Evolutionary conservation across 2,888 invertebrate species (phyloP).

Genomic region (Seira musarum): DNA sequence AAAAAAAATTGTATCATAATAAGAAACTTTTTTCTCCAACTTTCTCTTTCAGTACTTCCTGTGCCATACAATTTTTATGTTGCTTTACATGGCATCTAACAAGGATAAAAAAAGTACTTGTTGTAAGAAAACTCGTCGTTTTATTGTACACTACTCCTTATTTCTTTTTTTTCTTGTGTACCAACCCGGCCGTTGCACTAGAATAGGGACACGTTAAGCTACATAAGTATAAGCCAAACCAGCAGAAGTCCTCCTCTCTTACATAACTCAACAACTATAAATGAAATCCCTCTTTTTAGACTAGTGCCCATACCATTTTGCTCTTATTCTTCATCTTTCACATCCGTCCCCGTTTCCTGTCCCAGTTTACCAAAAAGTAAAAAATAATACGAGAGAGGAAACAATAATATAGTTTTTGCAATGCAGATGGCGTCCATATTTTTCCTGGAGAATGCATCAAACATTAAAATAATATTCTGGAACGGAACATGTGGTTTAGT

Average conservation of each 20-base stretch:
- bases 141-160: no score
- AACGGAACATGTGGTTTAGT: background rate
- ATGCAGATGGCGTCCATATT: background rate
- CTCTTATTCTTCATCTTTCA: background rate
- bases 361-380: background rate
- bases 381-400: background rate
- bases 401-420: background rate
- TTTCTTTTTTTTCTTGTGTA: background rate
- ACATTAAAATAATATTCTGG: background rate
- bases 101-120: background rate
- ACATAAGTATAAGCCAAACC: no score
- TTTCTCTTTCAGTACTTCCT: constrained; percentile 3
- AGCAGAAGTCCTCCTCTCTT: no score
- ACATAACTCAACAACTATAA: background rate
- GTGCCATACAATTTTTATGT: background rate
- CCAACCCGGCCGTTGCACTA: background rate
- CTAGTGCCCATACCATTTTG: background rate
- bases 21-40: constrained; percentile 14
- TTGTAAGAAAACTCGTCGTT: no score
- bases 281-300: background rate
- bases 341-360: background rate
- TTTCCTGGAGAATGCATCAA: background rate
- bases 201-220: no score
- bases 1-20: constrained; percentile 16
- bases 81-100: background rate